Evolutionary conservation across 2,888 invertebrate species (phyloP).

Genomic region (Hirtodrosophila cameraria): DNA sequence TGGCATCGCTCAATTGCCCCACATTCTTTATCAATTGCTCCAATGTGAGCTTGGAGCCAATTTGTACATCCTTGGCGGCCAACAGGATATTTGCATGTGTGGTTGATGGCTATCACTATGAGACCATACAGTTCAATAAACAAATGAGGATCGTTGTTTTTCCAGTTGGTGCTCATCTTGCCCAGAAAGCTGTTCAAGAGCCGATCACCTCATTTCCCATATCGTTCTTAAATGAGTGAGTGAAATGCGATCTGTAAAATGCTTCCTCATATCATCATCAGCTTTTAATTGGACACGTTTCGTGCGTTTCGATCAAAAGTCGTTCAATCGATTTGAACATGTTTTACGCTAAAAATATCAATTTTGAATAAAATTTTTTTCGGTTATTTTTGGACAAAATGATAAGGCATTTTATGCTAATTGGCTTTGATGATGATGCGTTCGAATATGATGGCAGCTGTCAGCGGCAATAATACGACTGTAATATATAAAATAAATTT

Average conservation of each 20-base stretch:
- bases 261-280: conserved; percentile 25
- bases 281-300: conserved; percentile 12
- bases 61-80: not conserved
- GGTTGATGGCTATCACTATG: conserved; percentile 46
- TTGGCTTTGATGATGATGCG: conserved; percentile 51
- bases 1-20: conserved; percentile 16
- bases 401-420: conserved; percentile 59
- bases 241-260: not conserved
- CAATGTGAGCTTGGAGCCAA: conserved; percentile 41
- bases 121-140: conserved; percentile 29
- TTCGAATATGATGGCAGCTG: conserved; percentile 69
- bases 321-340: conserved; percentile 14
- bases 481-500: conserved; percentile 31
- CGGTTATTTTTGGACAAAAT: conserved; percentile 57
- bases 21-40: conserved; percentile 51
- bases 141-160: conserved; percentile 46
- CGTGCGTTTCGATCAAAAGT: conserved; percentile 17
- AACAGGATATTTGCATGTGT: conserved; percentile 2
- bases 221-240: conserved; percentile 39
- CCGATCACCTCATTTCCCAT: conserved; percentile 15
- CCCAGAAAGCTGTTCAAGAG: not conserved
- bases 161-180: conserved; percentile 29
- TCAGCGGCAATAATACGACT: conserved; percentile 55
- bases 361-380: conserved; percentile 41
- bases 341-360: conserved; percentile 32